Base-by-base conservation (phyloP, 1,140 invertebrate genomes). In the Thereuonema tuberculata region DNA sequence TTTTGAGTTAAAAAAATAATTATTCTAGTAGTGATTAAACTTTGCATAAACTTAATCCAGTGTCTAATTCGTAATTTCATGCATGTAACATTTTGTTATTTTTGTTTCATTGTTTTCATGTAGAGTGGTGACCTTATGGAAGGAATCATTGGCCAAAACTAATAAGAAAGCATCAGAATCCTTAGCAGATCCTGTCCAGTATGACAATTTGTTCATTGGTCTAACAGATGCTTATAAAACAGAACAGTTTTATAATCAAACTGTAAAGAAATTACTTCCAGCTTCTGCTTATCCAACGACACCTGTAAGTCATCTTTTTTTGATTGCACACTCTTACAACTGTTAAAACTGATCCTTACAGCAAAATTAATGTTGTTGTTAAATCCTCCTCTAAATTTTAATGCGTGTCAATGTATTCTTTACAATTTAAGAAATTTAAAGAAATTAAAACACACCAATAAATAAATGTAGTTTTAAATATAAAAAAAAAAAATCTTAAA, bases 161-260 rank as follows among this genome's bases (percentile, higher is more conserved):
- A 90, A 86, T 71, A 83, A 87, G 68, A 95, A 95, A 70, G 86
- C 89, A 0, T 89, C 90, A 1, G 87, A 94, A 69, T 90, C 89
- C 54, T 75, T 99, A 47, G 96, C 96, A 5, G 92, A 98, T 79
- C 96, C 95, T 0, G 80, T 84, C 47, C 85, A 96, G 65, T 98
- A 98, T 72, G 90, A 94, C 69, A 99, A 99, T 77, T 77, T 99
- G 31, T 99, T 99, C 71, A 92, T 93, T 1, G 90, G 88, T 1
- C 83, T 87, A 57, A 74, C 75, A 48, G 84, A 93, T 63, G 78
- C 85, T 0, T 69, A 93, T 1, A 84, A 83, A 67, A 81, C 85
- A 0, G 89, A 94, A 72, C 76, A 83, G 61, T 86, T 78, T 67
- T 67, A n/a, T n/a, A n/a, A n/a, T 86, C 43, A 71, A 75, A 50